Evolutionary conservation across 2,888 invertebrate species (phyloP), one percentile per base, ranked within the genome.

Genomic region (Agonopterix heracliana): DNA sequence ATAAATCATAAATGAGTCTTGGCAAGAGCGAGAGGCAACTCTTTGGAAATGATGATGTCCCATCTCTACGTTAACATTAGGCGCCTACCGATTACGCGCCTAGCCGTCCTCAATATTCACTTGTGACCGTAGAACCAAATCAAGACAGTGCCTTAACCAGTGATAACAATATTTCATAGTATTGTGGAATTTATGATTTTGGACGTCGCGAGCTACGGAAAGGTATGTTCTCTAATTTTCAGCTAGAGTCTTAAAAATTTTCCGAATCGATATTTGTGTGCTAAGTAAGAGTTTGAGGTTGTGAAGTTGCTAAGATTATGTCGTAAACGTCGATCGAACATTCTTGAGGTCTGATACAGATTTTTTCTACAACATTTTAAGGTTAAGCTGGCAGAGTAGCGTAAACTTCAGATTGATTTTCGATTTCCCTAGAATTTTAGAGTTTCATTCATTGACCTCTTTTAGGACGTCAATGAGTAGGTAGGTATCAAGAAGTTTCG

Each of bases 121-220:
- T 56, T 57, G 55, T 54, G 57, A 59, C 53, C 59, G 54, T 54
- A 56, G 47, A 55, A 57, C 54, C 55, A 57, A 57, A 57, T 48
- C 45, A 57, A 61, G 59, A 56, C 51, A 66, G 73, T 73, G 71
- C 71, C 70, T 69, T 70, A 67, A 47, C 40, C 45, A 63, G 64
- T 66, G 59, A 61, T 58, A 60, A 47, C 50, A 53, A 40, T 47
- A 45, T 44, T 56, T 49, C 41, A 56, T 55, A 57, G 56, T 57
- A 53, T 43, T 46, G 50, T 43, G 48, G 46, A 46, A 42, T 14
- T 34, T 36, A 38, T 7, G 35, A 26, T 26, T 26, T 36, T 36
- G 9, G 11, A 35, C 44, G 44, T 17, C 10, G 17, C 11, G 14
- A 44, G 50, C 47, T 51, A 42, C 41, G 50, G 26, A 26, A 5